Evolutionary conservation across 2,797 vertebrate genomes (phyloP), one percentile per base, ranked within the genome.

Genomic region (Chelonia mydas): DNA sequence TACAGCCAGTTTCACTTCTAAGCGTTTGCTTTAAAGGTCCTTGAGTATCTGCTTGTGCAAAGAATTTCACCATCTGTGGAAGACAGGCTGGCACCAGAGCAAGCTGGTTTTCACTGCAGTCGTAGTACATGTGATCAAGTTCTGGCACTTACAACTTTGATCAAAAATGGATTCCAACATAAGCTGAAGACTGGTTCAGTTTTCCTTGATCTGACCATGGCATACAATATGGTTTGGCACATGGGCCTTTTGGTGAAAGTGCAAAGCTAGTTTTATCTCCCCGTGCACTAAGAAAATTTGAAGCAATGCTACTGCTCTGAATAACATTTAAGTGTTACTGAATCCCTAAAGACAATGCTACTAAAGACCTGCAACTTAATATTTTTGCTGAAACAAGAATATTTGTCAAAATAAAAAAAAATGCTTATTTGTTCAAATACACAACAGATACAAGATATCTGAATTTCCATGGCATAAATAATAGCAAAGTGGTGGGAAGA

Each of bases 361-460:
- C 83, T 55, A 88, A 94, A 92, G 81, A 87, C 88, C 77, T 95
- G 65, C 61, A 88, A 95, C 31, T 68, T 59, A 47, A 88, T 51
- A 79, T 49, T 94, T 94, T 92, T 90, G 81, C 89, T 6, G 86
- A 49, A 90, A 11, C 74, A 84, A 95, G 95, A 91, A 95, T 87
- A 90, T 47, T 27, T 76, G 83, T 15, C 78, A 12, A 83, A 85
- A 47, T 55, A 31, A 37, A 84, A 41, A 81, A 10, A 79, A 37
- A 9, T 1, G 1, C 33, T 37, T n/a, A 27, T 41, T 49, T 31
- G 3, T 16, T 51, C 28, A 49, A 12, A 76, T 31, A 76, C 74
- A 31, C 88, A 91, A 19, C 92, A 45, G 74, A 76, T 76, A 59
- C 90, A 87, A 3, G 25, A 85, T 87, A 86, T 41, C 68, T 72